These are phyloP conservation scores for Dasysyrphus tricinctus DNA, from an alignment of 2,888 invertebrate species.

Conservation along the genomic window DNA sequence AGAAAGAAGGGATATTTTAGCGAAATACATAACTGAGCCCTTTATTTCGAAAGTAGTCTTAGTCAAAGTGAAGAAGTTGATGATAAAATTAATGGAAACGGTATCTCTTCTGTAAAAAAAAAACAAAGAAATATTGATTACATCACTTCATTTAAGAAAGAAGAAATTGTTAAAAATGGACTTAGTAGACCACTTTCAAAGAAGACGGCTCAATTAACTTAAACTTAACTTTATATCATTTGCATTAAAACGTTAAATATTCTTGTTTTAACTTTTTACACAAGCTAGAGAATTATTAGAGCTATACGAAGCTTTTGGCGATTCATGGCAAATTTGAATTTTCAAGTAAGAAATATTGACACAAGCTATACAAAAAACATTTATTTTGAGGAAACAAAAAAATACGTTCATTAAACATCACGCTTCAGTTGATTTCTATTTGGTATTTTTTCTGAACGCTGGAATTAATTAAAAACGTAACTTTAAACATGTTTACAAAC, in stretches of 20 bases:
- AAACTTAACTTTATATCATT: neutral
- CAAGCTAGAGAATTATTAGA: neutral
- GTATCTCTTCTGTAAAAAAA: neutral
- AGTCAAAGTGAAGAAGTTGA: neutral
- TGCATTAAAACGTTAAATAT: neutral
- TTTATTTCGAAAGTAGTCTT: neutral
- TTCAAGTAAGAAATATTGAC: neutral
- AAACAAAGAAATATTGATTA: neutral
- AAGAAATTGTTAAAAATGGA: too few species aligned
- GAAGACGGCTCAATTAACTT: neutral
- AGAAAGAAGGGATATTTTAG: neutral
- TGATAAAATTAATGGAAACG: neutral
- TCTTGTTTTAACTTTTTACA: neutral
- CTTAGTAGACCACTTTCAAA: neutral
- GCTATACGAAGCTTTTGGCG: neutral
- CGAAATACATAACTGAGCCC: neutral
- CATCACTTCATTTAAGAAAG: too few species aligned
- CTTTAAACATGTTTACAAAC: neutral
- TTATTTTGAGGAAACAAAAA: neutral
- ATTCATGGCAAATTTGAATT: neutral
- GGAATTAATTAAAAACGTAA: neutral
- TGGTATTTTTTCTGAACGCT: neutral
- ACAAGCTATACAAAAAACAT: neutral
- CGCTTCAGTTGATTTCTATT: neutral
- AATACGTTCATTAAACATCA: neutral